These are phyloP conservation scores for Patella caerulea DNA, from an alignment of 2,888 invertebrate species.

Conservation along the genomic window DNA sequence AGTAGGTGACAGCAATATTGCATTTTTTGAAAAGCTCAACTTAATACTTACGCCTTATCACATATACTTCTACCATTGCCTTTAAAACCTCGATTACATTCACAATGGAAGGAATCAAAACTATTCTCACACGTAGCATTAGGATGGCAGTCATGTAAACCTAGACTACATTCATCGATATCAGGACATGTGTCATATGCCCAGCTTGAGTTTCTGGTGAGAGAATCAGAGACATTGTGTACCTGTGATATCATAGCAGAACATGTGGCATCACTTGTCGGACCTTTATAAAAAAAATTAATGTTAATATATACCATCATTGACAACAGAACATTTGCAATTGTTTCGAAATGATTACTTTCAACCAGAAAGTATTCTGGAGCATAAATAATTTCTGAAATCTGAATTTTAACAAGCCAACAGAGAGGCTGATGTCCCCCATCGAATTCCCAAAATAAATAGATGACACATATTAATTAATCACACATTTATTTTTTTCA, in stretches of 20 bases:
- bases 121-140: slow-evolving; percentile 94
- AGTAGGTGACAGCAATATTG: too few species aligned
- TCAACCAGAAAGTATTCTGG: too few species aligned
- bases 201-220: slow-evolving; percentile 76
- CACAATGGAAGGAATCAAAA: slow-evolving; percentile 90
- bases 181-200: slow-evolving; percentile 90
- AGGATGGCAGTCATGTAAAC: slow-evolving; percentile 89
- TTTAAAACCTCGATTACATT: slow-evolving; percentile 85
- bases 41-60: slow-evolving; percentile 78
- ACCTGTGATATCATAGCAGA: slow-evolving; percentile 41
- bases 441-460: too few species aligned
- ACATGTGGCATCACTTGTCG: slow-evolving; percentile 72
- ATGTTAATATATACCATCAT: neutral
- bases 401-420: too few species aligned
- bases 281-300: slow-evolving; percentile 78
- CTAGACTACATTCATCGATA: slow-evolving; percentile 92
- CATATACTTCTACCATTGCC: slow-evolving; percentile 89
- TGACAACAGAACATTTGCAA: too few species aligned
- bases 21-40: neutral
- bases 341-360: too few species aligned
- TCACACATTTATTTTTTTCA: too few species aligned
- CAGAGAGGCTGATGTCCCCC: too few species aligned
- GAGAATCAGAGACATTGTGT: slow-evolving; percentile 32
- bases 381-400: too few species aligned
- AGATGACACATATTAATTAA: too few species aligned